Percentiles rank a stretch among this genome's conserved stretches.
Evolutionary conservation across 2,797 vertebrate genomes (phyloP).

Genomic region (Nasua narica): DNA sequence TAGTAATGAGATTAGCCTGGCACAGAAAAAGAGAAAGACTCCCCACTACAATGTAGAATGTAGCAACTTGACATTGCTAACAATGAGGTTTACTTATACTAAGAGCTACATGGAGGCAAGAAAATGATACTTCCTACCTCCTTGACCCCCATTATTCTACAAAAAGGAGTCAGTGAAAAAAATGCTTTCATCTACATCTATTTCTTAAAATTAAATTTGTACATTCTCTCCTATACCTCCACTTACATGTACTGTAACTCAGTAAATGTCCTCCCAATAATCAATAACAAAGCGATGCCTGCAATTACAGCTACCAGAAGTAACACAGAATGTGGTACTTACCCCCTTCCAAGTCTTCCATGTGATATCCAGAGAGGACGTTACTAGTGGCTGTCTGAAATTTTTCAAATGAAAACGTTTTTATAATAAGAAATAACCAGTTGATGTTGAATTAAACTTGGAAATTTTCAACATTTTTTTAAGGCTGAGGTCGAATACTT

Average conservation of each 20-base stretch:
- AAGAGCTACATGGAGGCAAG: background rate
- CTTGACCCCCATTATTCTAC: background rate
- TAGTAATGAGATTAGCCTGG: background rate
- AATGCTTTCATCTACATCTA: background rate
- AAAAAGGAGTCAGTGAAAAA: background rate
- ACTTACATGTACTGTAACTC: background rate
- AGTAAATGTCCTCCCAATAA: background rate
- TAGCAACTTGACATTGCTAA: background rate
- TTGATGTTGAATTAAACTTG: constrained; percentile 5
- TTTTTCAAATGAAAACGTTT: constrained; percentile 65
- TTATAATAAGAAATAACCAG: constrained; percentile 41
- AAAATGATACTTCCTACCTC: background rate
- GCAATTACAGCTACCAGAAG: background rate
- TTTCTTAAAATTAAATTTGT: constrained; percentile 26
- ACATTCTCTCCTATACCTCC: background rate
- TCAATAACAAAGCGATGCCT: constrained; percentile 5
- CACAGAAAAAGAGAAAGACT: background rate
- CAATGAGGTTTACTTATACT: background rate
- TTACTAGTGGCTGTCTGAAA: constrained; percentile 91
- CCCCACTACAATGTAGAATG: background rate
- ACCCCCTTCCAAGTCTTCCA: constrained; percentile 96
- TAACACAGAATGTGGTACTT: constrained; percentile 72
- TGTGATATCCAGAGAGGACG: constrained; percentile 88
- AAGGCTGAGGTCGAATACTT: background rate
- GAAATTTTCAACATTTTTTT: background rate